Conservation (phyloP, 2,113 vertebrate genomes). For the Istiophorus platypterus region DNA sequence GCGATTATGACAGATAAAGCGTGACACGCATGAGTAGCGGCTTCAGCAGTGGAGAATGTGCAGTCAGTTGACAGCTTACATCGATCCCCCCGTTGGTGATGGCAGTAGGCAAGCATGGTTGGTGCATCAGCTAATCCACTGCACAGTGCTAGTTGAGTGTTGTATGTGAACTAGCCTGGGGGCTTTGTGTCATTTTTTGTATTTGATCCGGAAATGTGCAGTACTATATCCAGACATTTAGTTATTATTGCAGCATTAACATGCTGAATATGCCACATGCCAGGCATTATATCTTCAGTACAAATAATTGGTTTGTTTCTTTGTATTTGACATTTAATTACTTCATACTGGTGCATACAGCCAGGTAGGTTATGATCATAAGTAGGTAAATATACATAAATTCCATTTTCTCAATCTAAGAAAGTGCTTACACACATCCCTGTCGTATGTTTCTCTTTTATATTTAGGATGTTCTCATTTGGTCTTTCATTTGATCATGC, state of each 20-base stretch:
- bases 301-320: neutral
- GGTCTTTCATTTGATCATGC: neutral
- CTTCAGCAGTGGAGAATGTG: slow-evolving; percentile 30
- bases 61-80: slow-evolving; percentile 36
- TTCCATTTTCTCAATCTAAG: neutral
- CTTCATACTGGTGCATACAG: neutral
- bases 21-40: slow-evolving; percentile 43
- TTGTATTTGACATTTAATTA: neutral
- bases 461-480: too few relatives aligned
- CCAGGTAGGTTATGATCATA: neutral
- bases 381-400: neutral
- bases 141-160: neutral
- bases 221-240: neutral
- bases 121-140: slow-evolving; percentile 34
- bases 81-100: slow-evolving; percentile 22
- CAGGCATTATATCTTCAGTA: neutral
- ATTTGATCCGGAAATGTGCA: slow-evolving; percentile 11
- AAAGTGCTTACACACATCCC: neutral
- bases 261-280: neutral
- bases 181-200: slow-evolving; percentile 15
- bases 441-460: neutral
- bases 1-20: slow-evolving; percentile 38
- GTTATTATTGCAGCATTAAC: neutral
- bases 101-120: neutral
- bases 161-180: slow-evolving; percentile 14